These are phyloP conservation scores for Metalampra italica DNA, from an alignment of 2,888 invertebrate genomes.

Conservation along the genomic window DNA sequence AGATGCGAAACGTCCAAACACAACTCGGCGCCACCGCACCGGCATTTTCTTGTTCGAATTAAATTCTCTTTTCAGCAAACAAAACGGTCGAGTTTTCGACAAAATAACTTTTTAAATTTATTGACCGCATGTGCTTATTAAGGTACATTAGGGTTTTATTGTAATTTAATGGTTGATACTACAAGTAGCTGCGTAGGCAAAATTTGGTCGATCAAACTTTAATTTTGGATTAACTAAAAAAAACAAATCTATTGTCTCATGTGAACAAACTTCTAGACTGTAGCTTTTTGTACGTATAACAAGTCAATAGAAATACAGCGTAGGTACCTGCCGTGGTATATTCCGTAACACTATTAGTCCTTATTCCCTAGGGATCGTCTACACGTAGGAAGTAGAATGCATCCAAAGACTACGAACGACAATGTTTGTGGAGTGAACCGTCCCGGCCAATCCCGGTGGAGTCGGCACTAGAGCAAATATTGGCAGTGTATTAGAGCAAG, in stretches of 20 bases:
- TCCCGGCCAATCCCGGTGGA: constrained; percentile 41
- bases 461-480: constrained; percentile 57
- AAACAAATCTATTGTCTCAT: no score
- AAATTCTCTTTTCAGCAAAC: constrained; percentile 61
- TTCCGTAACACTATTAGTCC: constrained; percentile 37
- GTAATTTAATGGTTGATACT: no score
- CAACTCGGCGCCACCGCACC: constrained; percentile 26
- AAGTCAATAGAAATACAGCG: neutral
- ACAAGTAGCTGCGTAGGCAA: no score
- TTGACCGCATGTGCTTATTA: constrained; percentile 53
- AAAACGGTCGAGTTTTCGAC: constrained; percentile 55
- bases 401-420: constrained; percentile 46
- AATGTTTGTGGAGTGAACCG: constrained; percentile 54
- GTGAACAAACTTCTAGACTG: no score
- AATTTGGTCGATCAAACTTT: no score
- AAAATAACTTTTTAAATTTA: constrained; percentile 62
- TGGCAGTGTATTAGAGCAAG: constrained; percentile 61
- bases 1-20: constrained; percentile 52
- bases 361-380: constrained; percentile 28
- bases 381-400: constrained; percentile 35
- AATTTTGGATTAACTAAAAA: constrained; percentile 15
- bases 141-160: no score
- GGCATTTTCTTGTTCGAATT: constrained; percentile 54
- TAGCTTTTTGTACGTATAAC: neutral
- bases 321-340: neutral